These are phyloP conservation scores for Chaetura pelagica DNA, from an alignment of 2,113 vertebrate species.

Conservation along the genomic window DNA sequence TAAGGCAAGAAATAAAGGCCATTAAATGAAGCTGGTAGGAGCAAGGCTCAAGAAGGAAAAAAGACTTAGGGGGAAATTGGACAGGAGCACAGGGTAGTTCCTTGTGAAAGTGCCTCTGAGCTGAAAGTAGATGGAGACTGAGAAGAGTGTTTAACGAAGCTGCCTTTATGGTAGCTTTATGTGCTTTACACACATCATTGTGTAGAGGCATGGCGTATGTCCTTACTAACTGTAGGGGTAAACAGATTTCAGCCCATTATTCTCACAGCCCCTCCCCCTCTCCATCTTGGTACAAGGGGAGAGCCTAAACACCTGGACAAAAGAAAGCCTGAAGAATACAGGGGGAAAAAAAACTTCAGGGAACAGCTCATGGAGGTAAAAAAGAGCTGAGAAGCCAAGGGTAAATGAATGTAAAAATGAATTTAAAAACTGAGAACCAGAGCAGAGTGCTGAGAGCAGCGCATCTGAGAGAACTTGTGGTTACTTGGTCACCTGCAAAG, in stretches of 20 bases:
- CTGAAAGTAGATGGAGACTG: neutral
- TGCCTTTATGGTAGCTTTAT: neutral
- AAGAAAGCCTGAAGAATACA: neutral
- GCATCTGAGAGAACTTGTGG: neutral
- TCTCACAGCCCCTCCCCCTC: neutral
- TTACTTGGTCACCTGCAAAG: neutral
- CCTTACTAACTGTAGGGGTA: neutral
- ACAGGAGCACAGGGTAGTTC: neutral
- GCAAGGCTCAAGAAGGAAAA: neutral
- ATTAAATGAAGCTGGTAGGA: neutral
- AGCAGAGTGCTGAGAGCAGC: neutral
- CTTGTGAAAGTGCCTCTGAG: neutral
- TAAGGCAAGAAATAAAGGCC: neutral
- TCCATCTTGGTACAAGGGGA: neutral
- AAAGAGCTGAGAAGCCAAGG: neutral
- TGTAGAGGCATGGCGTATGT: neutral
- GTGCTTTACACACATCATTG: neutral
- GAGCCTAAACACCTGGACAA: neutral
- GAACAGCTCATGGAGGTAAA: accelerated
- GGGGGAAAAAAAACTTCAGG: neutral
- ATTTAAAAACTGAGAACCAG: neutral
- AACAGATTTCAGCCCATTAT: neutral
- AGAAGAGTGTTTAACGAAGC: neutral
- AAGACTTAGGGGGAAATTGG: neutral
- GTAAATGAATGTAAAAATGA: neutral